Evolutionary conservation across 2,113 vertebrate species (phyloP), one percentile per base, ranked within the genome.

Genomic region (Equus przewalskii): DNA sequence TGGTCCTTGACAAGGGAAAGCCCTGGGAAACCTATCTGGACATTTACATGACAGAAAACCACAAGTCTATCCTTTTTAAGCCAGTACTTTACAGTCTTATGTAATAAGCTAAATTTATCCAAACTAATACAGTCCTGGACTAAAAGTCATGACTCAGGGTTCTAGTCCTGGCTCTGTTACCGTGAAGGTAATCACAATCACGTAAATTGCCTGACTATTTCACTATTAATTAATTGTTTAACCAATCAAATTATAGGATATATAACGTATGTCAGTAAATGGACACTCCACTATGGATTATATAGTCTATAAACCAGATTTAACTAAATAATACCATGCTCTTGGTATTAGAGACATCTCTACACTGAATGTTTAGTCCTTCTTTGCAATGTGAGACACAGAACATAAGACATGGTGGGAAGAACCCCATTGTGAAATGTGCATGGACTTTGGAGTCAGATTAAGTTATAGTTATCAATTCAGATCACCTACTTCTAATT

Each of bases 401-500:
- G 12, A 58, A 76, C 0, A 26, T 30, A 62, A 56, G n/a, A 6
- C 14, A 3, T 28, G 28, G 4, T 18, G 1, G 3, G 3, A 13
- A 69, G 4, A 69, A 70, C 15, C 8, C 26, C 22, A 26, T n/a
- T n/a, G 33, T 24, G 36, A 49, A 72, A 24, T 36, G 33, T 51
- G 5, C 9, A 7, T n/a, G 6, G 54, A 7, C 6, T 81, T 78
- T 22, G 14, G 26, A 72, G 21, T 41, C 46, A 87, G 6, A 28
- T 60, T 54, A 60, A 67, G 19, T 49, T 41, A 33, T 54, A 41
- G 12, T 7, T 8, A 16, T 64, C 7, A 46, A 56, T 13, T 3
- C 28, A 62, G 56, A 7, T 62, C 12, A 75, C 4, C 70, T n/a
- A 12, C 12, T 95, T 60, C 51, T 62, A 89, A 65, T 21, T 41